phyloP scores from a whole-genome alignment of 2,113 vertebrate genomes.

The Deroptyus accipitrinus region DNA sequence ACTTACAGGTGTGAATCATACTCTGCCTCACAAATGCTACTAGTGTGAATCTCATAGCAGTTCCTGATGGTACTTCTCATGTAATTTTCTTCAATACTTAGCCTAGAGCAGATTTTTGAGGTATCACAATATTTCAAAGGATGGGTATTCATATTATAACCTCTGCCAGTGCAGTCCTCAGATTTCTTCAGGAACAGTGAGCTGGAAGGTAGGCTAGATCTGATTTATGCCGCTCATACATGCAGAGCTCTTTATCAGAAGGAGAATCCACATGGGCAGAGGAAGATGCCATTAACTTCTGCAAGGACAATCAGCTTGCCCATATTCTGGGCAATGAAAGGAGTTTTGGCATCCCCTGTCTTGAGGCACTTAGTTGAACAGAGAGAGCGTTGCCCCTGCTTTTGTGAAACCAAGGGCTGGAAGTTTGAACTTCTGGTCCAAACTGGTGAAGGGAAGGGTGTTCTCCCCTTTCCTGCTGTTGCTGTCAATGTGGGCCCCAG shows the following conservation, averaged over 20 bases:
- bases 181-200: background rate
- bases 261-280: fast-evolving
- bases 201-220: background rate
- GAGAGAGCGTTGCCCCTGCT: background rate
- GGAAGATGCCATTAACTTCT: background rate
- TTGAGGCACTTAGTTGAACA: background rate
- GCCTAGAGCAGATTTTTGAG: background rate
- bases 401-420: background rate
- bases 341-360: background rate
- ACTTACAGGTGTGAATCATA: background rate
- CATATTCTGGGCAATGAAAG: background rate
- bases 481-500: fast-evolving
- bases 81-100: background rate
- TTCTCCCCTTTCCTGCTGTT: background rate
- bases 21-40: background rate
- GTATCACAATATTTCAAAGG: background rate
- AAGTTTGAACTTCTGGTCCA: background rate
- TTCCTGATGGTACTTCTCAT: background rate
- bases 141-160: background rate
- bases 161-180: background rate
- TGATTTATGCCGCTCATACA: background rate
- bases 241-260: background rate
- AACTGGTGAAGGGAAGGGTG: background rate
- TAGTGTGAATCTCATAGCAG: background rate
- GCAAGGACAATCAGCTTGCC: background rate